Base-by-base conservation (phyloP, 2,797 vertebrate genomes). In the Brachymystax lenok region DNA sequence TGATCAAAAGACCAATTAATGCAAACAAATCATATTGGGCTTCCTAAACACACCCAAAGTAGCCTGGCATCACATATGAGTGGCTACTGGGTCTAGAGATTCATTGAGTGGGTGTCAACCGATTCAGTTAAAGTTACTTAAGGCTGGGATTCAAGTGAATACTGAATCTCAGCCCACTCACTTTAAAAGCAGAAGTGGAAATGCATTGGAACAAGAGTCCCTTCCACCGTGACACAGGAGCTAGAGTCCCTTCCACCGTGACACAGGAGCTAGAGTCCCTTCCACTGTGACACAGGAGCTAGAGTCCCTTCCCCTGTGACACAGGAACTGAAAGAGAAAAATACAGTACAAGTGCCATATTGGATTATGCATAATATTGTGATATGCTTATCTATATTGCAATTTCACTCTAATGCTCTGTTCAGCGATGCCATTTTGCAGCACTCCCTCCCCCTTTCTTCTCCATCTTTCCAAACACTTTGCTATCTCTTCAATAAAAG, bases 81-180 rank as follows among this genome's bases (percentile, higher is more conserved):
- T 46, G 40, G 10, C 8, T 46, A 46, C 40, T 46, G 40, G 40
- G 8, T 46, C 40, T 87, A 88, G 81, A 88, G 75, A 86, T 83
- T 83, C 80, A 68, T 35, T 56, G 79, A 88, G 84, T 81, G 81
- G 79, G 83, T 85, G 88, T 82, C 82, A 84, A 74, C 13, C 68
- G 79, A 84, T 83, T 86, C 88, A 83, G 84, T 87, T 84, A 87
- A 84, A 86, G 79, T 80, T 79, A 71, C 21, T 90, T 82, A 85
- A 59, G 78, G 79, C 82, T 80, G 85, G 78, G 72, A 85, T 78
- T 75, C 85, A 74, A 59, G 59, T 7, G 59, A 40, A 64, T 61
- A 21, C 59, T 61, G n/a, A 61, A 85, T 78, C 59, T 73, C 83
- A 80, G 82, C 89, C 85, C 88, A 88, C 86, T 85, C 85, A 33